Conservation (phyloP, 1,140 invertebrate species). For the Achatina immaculata region DNA sequence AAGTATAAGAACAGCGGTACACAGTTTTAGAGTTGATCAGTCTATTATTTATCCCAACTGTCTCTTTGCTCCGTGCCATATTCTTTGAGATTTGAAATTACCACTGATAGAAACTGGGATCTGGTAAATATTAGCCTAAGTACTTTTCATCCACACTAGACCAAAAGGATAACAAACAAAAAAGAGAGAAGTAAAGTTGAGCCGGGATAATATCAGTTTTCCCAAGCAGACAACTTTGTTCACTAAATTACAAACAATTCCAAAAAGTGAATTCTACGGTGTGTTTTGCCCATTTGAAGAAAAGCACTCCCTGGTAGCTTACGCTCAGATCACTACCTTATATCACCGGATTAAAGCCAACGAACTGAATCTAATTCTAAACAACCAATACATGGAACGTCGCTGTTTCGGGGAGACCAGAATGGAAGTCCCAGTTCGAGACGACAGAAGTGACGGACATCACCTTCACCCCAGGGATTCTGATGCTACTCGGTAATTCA, state of each 20-base stretch:
- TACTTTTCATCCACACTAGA: too few relatives aligned
- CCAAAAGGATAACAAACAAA: neutral
- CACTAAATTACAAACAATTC: neutral
- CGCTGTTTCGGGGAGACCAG: neutral
- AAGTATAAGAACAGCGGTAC: too few relatives aligned
- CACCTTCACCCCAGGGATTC: neutral
- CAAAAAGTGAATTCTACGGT: neutral
- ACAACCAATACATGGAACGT: neutral
- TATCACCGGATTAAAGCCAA: neutral
- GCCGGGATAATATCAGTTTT: too few relatives aligned
- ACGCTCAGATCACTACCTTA: neutral
- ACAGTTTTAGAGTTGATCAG: too few relatives aligned
- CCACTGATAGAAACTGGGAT: too few relatives aligned
- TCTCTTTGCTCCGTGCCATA: too few relatives aligned
- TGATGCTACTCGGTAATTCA: neutral
- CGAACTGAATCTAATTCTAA: neutral
- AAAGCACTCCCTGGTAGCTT: neutral
- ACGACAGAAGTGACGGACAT: neutral
- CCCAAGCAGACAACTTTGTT: too few relatives aligned
- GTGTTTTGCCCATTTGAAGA: neutral
- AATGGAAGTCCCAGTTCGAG: neutral
- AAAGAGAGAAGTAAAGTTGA: neutral
- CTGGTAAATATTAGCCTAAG: too few relatives aligned
- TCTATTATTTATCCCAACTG: too few relatives aligned
- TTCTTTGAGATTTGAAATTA: too few relatives aligned